A percentile compares a stretch with the other conserved stretches of the same genome.
Evolutionary conservation across 2,888 invertebrate genomes (phyloP).

Genomic region (Brachynemurus nebulosus): DNA sequence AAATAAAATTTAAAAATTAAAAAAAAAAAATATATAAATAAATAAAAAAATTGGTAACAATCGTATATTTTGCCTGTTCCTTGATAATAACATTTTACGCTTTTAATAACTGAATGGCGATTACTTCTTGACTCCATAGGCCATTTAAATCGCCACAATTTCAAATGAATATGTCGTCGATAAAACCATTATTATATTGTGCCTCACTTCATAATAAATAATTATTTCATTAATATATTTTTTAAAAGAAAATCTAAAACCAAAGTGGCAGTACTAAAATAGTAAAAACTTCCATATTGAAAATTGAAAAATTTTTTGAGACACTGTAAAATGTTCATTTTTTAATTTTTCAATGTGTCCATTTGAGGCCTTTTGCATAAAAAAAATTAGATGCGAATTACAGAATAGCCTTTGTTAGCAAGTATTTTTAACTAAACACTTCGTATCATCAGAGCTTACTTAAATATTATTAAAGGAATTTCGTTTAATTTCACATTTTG

Average conservation of each 20-base stretch:
- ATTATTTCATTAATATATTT: not conserved
- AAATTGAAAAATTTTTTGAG: slow-evolving; percentile 1
- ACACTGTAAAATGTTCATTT: slow-evolving; percentile 1
- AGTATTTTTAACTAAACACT: not conserved
- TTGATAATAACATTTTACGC: not conserved
- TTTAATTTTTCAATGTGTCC: slow-evolving; percentile 5
- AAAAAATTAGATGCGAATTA: slow-evolving; percentile 3
- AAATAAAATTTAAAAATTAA: no score
- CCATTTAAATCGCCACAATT: not conserved
- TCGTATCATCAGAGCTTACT: slow-evolving; percentile 7
- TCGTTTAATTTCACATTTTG: no score
- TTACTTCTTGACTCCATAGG: slow-evolving; percentile 1
- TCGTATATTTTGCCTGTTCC: slow-evolving; percentile 2
- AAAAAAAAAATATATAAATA: no score
- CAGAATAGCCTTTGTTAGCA: slow-evolving; percentile 7
- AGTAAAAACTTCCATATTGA: not conserved
- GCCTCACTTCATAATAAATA: slow-evolving; percentile 1
- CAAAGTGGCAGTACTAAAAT: no score
- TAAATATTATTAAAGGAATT: not conserved
- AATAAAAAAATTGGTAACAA: not conserved
- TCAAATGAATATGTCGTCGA: not conserved
- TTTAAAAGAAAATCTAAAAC: no score
- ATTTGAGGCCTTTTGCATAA: slow-evolving; percentile 10
- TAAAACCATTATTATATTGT: not conserved
- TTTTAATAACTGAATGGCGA: not conserved